Evolutionary conservation across 2,797 vertebrate species (phyloP), one percentile per base, ranked within the genome.

Genomic region (Parambassis ranga): DNA sequence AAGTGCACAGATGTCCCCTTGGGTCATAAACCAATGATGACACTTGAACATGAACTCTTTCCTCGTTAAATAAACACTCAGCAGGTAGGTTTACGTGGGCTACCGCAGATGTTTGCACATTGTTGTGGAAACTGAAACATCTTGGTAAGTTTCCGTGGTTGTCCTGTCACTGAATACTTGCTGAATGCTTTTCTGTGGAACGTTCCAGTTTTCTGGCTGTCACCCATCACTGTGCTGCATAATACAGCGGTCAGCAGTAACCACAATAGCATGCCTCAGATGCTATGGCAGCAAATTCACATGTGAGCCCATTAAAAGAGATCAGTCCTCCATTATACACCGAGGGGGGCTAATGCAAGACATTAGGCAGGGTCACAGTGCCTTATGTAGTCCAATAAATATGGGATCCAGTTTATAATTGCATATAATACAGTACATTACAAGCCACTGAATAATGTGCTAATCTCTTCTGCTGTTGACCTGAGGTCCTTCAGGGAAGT

Each of bases 221-320:
- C 42, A 24, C 6, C 30, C 61, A 48, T 15, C 15, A 27, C 18
- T 19, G 4, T 57, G 19, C 32, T 32, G 24, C 65, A 61, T 26
- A 50, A 65, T 36, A 51, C 35, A 14, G 32, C 0, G 15, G 11
- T 63, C 58, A 37, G 28, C 13, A 18, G 10, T 37, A 20, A 20
- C 16, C 31, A 26, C 22, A 43, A 39, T 33, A 65, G 23, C 63
- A 73, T 70, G 52, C 15, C 6, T 61, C 0, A 61, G 64, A 66
- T 64, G 23, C 59, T 51, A 47, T 53, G 49, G 31, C 30, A 60
- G 35, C 16, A 5, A 41, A 61, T 37, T 67, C 26, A 62, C 50
- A 35, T 33, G 14, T 9, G 50, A 62, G 44, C 55, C 19, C 28
- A 53, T 69, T 65, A 66, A 51, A 63, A 51, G 23, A 74, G 67